Evolutionary conservation across 2,797 vertebrate genomes (phyloP).

Genomic region (Limnodromus scolopaceus): DNA sequence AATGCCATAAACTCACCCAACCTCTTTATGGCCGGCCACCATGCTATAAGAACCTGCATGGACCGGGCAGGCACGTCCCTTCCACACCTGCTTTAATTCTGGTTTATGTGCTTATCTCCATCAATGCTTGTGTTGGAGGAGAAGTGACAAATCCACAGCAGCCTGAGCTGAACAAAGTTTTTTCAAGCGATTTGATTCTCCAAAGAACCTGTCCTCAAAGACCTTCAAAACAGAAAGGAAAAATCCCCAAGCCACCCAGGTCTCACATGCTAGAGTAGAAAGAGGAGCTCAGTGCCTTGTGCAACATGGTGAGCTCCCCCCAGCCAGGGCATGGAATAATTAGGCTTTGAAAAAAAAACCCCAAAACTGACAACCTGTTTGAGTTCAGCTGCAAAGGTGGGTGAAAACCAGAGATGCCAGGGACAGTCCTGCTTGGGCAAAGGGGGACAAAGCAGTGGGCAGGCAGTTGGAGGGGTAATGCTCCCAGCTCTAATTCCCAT

Average conservation of each 20-base stretch:
- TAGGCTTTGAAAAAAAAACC: rapidly evolving
- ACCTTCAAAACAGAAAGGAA: background rate
- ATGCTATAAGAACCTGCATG: rapidly evolving
- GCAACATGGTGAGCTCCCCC: background rate
- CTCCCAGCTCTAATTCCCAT: background rate
- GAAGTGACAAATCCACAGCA: background rate
- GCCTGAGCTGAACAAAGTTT: background rate
- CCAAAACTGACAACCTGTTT: background rate
- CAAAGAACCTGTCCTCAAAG: background rate
- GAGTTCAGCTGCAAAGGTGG: background rate
- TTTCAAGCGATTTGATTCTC: background rate
- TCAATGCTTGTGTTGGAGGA: rapidly evolving
- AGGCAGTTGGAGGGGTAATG: rapidly evolving
- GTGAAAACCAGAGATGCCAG: background rate
- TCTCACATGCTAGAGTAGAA: background rate
- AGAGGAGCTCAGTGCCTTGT: background rate
- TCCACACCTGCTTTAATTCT: background rate
- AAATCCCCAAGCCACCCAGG: background rate
- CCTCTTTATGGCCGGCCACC: rapidly evolving
- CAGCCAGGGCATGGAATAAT: rapidly evolving
- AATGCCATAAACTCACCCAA: background rate
- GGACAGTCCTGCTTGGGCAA: background rate
- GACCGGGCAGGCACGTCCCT: background rate
- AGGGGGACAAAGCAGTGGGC: rapidly evolving
- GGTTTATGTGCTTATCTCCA: background rate